A percentile compares a stretch with the other conserved stretches of the same genome.
phyloP scores from a whole-genome alignment of 2,113 vertebrate species.

The Neomonachus schauinslandi region DNA sequence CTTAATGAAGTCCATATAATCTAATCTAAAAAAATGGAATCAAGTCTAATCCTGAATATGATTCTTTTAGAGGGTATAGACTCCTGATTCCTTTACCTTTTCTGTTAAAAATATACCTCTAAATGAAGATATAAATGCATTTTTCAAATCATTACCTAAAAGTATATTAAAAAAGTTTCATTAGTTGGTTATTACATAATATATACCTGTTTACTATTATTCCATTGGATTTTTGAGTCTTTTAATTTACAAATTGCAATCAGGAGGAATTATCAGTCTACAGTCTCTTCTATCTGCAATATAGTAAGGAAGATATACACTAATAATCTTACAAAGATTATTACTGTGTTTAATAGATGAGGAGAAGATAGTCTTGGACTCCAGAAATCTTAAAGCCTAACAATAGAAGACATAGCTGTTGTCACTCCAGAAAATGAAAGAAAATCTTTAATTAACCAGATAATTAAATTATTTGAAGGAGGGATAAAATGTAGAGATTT shows the following conservation, averaged over 20 bases:
- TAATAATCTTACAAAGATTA: neutral
- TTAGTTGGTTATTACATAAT: neutral
- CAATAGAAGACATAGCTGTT: neutral
- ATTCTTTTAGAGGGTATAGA: neutral
- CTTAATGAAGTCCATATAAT: neutral
- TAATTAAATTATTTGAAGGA: neutral
- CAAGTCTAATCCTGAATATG: neutral
- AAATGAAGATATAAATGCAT: neutral
- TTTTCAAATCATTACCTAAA: neutral
- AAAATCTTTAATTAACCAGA: neutral
- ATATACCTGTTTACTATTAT: neutral
- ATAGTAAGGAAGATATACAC: neutral
- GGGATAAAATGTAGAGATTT: neutral
- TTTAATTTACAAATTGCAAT: neutral
- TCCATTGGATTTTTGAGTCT: neutral
- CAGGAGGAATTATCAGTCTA: neutral
- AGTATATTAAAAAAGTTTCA: neutral
- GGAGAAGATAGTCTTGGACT: neutral
- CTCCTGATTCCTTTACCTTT: neutral
- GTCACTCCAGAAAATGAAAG: conserved; percentile 3
- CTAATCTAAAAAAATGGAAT: conserved; percentile 20
- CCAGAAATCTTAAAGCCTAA: neutral
- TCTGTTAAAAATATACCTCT: neutral
- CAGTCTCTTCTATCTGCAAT: neutral
- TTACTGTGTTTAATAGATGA: neutral